These are phyloP conservation scores for Drosophila barbarae DNA, from an alignment of 2,888 invertebrate species.

Conservation along the genomic window DNA sequence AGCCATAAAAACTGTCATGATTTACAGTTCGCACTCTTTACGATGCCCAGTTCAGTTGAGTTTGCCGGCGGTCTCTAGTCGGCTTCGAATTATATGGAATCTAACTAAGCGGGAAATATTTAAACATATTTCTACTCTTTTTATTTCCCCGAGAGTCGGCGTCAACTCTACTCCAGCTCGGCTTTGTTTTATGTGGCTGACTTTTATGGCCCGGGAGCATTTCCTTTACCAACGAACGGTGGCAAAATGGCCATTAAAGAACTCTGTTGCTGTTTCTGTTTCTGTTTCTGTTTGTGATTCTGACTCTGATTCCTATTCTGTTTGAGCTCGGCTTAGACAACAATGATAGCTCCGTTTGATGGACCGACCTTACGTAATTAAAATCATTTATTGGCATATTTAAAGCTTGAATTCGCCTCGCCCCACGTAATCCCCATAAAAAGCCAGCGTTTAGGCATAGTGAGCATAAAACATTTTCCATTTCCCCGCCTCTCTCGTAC, in stretches of 20 bases:
- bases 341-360: slow-evolving; percentile 21
- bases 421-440: slow-evolving; percentile 65
- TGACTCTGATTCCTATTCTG: slow-evolving; percentile 7
- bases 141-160: slow-evolving; percentile 40
- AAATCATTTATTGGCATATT: slow-evolving; percentile 68
- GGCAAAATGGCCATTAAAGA: slow-evolving; percentile 39
- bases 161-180: slow-evolving; percentile 26
- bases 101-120: slow-evolving; percentile 68
- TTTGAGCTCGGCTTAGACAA: slow-evolving; percentile 26
- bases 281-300: slow-evolving; percentile 1
- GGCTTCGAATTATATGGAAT: slow-evolving; percentile 63
- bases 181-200: slow-evolving; percentile 37
- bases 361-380: slow-evolving; percentile 53
- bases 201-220: slow-evolving; percentile 43
- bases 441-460: slow-evolving; percentile 23
- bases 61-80: slow-evolving; percentile 38
- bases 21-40: slow-evolving; percentile 74
- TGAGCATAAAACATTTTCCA: slow-evolving; percentile 49
- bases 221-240: slow-evolving; percentile 43
- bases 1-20: slow-evolving; percentile 69
- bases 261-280: slow-evolving; percentile 13
- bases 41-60: slow-evolving; percentile 45
- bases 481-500: slow-evolving; percentile 30
- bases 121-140: slow-evolving; percentile 57
- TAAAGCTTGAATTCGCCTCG: slow-evolving; percentile 50